phyloP scores from a whole-genome alignment of 2,888 invertebrate species.

The Eupithecia vulgata region DNA sequence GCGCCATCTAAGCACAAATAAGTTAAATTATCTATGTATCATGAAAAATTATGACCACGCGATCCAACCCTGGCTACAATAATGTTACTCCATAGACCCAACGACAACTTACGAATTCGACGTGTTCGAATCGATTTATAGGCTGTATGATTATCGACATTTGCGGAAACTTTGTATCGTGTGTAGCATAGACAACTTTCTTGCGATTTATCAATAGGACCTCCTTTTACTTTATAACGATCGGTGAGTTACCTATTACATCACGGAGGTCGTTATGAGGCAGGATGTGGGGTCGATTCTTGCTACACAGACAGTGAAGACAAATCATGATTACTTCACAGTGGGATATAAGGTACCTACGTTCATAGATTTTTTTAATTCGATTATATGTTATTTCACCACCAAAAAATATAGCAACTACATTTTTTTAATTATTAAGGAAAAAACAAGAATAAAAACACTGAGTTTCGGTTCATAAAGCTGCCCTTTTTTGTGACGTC shows the following conservation, averaged over 20 bases:
- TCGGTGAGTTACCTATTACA: not conserved
- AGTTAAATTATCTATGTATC: too few relatives aligned
- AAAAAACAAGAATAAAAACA: too few relatives aligned
- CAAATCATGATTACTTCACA: not conserved
- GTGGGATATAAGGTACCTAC: not conserved
- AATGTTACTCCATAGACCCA: not conserved
- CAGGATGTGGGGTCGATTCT: not conserved
- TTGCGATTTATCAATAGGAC: constrained; percentile 5
- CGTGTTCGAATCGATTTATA: constrained; percentile 34
- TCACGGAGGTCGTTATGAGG: not conserved
- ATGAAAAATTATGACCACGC: not conserved
- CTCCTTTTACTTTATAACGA: not conserved
- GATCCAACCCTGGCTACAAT: not conserved
- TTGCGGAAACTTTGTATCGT: constrained; percentile 33
- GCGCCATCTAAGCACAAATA: too few relatives aligned
- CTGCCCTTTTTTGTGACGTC: too few relatives aligned
- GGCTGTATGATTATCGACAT: constrained; percentile 31
- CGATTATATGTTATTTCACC: too few relatives aligned
- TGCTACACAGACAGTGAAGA: not conserved
- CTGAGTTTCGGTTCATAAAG: too few relatives aligned
- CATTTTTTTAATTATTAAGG: too few relatives aligned
- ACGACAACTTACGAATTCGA: constrained; percentile 33
- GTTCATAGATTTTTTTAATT: too few relatives aligned
- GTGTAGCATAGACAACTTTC: constrained; percentile 16
- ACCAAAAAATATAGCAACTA: too few relatives aligned